phyloP scores from a whole-genome alignment of 2,888 invertebrate species.

The Cynaeus angustus region DNA sequence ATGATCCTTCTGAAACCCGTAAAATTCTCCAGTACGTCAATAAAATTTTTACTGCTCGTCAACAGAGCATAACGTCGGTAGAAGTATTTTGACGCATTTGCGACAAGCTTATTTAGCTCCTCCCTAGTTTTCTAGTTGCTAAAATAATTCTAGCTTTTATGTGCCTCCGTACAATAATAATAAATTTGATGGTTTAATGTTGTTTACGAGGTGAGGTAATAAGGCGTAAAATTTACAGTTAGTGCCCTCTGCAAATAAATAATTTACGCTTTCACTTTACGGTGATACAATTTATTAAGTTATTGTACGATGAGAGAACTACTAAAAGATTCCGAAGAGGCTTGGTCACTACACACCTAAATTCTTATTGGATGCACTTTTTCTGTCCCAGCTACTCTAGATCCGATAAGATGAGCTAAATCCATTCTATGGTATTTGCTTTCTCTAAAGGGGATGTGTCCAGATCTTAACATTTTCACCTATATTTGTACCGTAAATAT shows the following conservation, averaged over 20 bases:
- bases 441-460: conserved; percentile 6
- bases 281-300: conserved; percentile 26
- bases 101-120: background rate
- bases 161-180: background rate
- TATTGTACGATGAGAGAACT: conserved; percentile 19
- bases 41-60: conserved; percentile 32
- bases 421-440: background rate
- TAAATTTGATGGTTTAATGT: conserved; percentile 4
- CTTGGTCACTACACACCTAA: conserved; percentile 27
- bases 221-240: conserved; percentile 30
- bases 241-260: conserved; percentile 13
- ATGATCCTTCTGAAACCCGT: conserved; percentile 3
- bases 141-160: background rate
- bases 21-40: conserved; percentile 10
- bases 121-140: background rate
- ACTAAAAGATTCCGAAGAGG: conserved; percentile 11
- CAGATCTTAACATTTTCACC: background rate
- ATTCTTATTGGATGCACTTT: conserved; percentile 28
- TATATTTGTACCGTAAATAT: conserved; percentile 24
- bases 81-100: conserved; percentile 15
- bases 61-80: conserved; percentile 4
- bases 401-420: conserved; percentile 7
- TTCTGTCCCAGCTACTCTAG: conserved; percentile 5
- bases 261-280: conserved; percentile 30
- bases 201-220: conserved; percentile 23